Conservation (phyloP, 2,113 vertebrate species). For the Polypterus bichir region DNA sequence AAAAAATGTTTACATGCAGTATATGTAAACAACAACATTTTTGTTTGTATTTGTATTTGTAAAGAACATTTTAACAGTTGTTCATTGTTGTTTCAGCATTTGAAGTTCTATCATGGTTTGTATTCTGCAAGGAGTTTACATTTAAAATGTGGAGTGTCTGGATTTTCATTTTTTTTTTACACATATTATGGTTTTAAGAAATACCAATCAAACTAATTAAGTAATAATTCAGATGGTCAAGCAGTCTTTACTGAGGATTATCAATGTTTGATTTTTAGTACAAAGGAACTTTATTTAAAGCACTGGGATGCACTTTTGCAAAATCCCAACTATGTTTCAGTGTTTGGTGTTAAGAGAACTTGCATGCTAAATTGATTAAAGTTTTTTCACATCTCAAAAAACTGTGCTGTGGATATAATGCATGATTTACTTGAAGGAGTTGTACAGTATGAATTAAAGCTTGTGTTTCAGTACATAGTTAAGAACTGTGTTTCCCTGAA, state of each 20-base stretch:
- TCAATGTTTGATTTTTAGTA: constrained; percentile 8
- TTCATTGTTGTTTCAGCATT: no score
- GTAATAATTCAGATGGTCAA: constrained; percentile 7
- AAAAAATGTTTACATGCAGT: no score
- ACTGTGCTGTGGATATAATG: constrained; percentile 19
- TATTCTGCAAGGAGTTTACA: no score
- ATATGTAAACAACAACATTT: no score
- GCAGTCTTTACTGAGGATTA: constrained; percentile 13
- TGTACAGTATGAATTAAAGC: constrained; percentile 10
- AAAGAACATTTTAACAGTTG: no score
- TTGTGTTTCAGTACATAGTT: constrained; percentile 18
- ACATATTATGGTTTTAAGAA: no score
- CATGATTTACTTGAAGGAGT: constrained; percentile 20
- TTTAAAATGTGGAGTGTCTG: no score
- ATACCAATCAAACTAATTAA: background rate
- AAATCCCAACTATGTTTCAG: constrained; percentile 7
- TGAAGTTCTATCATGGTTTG: no score
- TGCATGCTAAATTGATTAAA: constrained; percentile 12
- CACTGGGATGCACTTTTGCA: constrained; percentile 10
- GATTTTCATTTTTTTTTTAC: no score
- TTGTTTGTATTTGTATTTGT: no score
- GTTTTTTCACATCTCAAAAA: constrained; percentile 15
- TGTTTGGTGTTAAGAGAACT: constrained; percentile 10
- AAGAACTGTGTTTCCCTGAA: constrained; percentile 13
- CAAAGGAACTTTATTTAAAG: constrained; percentile 10